Percentiles rank a stretch among this genome's conserved stretches.
Conservation (phyloP, 2,888 invertebrate genomes). For the Cataglyphis rosenhaueri region DNA sequence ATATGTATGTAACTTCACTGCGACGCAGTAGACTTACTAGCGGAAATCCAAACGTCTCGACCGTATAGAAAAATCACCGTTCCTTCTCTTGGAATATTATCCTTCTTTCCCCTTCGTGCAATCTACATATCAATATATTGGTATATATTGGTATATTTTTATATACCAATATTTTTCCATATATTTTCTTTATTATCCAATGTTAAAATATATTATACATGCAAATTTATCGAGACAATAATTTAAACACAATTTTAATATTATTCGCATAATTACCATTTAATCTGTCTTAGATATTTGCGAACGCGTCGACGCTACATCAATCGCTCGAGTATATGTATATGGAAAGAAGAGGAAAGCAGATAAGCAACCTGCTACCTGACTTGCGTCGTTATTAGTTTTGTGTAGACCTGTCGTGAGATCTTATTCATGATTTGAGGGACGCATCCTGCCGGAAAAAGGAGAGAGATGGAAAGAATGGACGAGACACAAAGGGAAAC, state of each 20-base stretch:
- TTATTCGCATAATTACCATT: slow-evolving; percentile 7
- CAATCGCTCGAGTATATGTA: slow-evolving; percentile 7
- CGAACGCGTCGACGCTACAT: neutral
- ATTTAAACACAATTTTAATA: neutral
- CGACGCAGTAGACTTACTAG: slow-evolving; percentile 24
- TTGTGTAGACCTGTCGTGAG: slow-evolving; percentile 20
- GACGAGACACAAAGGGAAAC: slow-evolving; percentile 1
- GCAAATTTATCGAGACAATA: neutral
- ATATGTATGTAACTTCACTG: slow-evolving; percentile 28
- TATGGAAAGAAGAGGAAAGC: neutral
- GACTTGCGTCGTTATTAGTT: slow-evolving; percentile 37
- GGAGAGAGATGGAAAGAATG: slow-evolving; percentile 38
- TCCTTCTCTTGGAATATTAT: neutral
- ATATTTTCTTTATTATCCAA: neutral
- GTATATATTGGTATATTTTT: neutral
- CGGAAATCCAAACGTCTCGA: slow-evolving; percentile 35
- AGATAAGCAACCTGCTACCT: slow-evolving; percentile 36
- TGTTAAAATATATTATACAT: neutral
- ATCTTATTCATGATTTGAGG: slow-evolving; percentile 81
- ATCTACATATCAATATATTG: neutral
- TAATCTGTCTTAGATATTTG: neutral
- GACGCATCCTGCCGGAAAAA: slow-evolving; percentile 76
- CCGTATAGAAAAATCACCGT: slow-evolving; percentile 24
- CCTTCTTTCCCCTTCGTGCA: neutral
- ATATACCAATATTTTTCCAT: neutral